Conservation (phyloP, 2,113 vertebrate species). For the Carassius carassius region DNA sequence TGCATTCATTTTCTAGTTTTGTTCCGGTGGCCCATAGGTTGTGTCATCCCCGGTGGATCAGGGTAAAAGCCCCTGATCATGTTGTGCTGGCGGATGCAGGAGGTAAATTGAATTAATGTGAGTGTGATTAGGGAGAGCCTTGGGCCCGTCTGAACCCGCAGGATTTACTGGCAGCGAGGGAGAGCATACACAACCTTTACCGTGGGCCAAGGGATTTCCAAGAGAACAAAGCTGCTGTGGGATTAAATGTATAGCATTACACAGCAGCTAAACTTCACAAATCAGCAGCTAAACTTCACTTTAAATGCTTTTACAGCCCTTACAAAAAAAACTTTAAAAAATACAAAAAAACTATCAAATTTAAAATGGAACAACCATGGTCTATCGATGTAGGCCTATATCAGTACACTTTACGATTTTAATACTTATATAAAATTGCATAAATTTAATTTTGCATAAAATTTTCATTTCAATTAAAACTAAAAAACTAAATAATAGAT, state of each 20-base stretch:
- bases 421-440: not conserved
- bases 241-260: not conserved
- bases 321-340: not conserved
- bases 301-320: not conserved
- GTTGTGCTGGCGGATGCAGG: constrained; percentile 57
- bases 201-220: constrained; percentile 49
- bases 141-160: constrained; percentile 47
- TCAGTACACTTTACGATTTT: not conserved
- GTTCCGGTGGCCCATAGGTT: constrained; percentile 4
- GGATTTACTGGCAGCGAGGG: constrained; percentile 54
- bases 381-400: not conserved
- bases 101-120: constrained; percentile 67
- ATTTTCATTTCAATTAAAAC: too few relatives aligned
- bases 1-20: not conserved
- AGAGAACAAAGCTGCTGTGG: constrained; percentile 25
- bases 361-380: not conserved
- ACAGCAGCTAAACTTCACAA: constrained; percentile 13
- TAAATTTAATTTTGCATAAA: not conserved
- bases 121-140: constrained; percentile 60
- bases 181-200: constrained; percentile 53
- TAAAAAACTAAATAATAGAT: too few relatives aligned
- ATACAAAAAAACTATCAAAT: not conserved
- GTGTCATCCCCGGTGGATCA: constrained; percentile 33
- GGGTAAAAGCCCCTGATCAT: constrained; percentile 57
- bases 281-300: not conserved